Evolutionary conservation across 1,140 invertebrate species (phyloP).

Genomic region (Solen grandis): DNA sequence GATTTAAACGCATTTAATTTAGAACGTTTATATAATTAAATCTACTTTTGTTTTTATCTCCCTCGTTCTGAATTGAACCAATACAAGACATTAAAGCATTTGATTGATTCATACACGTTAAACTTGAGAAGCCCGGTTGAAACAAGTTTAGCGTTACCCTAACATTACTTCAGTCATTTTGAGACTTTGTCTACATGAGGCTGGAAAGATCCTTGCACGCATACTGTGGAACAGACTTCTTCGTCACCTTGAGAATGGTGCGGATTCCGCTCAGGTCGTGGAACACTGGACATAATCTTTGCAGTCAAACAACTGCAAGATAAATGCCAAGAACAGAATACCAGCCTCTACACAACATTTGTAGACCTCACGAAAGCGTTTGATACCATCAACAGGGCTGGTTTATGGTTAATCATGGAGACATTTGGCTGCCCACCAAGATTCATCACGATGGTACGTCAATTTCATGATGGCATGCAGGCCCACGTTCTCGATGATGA

Average conservation of each 20-base stretch:
- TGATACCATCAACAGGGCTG: slow-evolving; percentile 59
- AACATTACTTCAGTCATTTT: too few species aligned
- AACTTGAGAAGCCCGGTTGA: too few species aligned
- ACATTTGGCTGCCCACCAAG: neutral
- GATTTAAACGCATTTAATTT: too few species aligned
- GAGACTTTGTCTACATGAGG: too few species aligned
- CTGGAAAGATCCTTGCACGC: slow-evolving; percentile 56
- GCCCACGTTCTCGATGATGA: neutral
- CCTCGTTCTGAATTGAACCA: too few species aligned
- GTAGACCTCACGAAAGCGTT: slow-evolving; percentile 65
- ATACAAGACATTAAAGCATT: too few species aligned
- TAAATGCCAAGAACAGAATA: slow-evolving; percentile 60
- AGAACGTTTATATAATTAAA: too few species aligned
- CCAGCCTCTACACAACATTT: slow-evolving; percentile 50
- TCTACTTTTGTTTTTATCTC: too few species aligned
- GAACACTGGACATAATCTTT: slow-evolving; percentile 59
- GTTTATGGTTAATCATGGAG: slow-evolving; percentile 56
- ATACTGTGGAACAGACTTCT: slow-evolving; percentile 53
- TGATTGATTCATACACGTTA: too few species aligned
- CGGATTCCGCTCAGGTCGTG: slow-evolving; percentile 39
- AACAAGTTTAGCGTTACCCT: too few species aligned
- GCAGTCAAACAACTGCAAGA: slow-evolving; percentile 51
- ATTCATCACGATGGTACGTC: neutral
- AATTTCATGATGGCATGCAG: neutral
- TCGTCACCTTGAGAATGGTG: slow-evolving; percentile 50